Conservation (phyloP, 2,797 vertebrate genomes). For the Hypotaenidia philippensis region DNA sequence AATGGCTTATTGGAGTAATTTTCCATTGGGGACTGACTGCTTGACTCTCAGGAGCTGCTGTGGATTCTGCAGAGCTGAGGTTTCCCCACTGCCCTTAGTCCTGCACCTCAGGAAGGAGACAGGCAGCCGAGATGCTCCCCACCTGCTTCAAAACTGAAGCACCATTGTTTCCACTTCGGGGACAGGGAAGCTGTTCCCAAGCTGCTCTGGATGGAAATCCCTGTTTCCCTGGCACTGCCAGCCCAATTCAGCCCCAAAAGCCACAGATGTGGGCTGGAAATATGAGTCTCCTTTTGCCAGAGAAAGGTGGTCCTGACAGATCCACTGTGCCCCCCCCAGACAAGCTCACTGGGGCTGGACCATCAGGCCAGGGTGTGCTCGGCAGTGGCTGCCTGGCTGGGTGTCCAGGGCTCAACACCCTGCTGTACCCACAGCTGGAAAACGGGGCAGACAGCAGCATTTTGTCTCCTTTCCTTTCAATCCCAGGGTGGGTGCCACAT, state of each 20-base stretch:
- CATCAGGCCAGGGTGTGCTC: not conserved
- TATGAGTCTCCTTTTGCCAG: not conserved
- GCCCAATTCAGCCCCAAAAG: not conserved
- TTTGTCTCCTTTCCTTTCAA: not conserved
- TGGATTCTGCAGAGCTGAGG: not conserved
- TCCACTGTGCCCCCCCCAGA: not conserved
- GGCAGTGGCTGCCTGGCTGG: not conserved
- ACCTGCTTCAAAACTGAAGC: not conserved
- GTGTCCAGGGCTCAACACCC: not conserved
- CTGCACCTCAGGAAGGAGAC: not conserved
- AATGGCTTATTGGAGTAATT: not conserved
- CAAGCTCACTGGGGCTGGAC: not conserved
- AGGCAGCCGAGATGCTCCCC: not conserved
- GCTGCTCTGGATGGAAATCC: not conserved
- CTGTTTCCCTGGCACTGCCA: not conserved
- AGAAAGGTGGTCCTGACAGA: not conserved
- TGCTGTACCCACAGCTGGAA: not conserved
- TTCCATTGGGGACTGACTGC: not conserved
- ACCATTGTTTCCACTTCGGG: too few relatives aligned
- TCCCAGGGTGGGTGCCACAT: accelerated
- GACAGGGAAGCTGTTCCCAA: not conserved
- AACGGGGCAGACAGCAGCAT: not conserved
- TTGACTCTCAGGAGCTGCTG: not conserved
- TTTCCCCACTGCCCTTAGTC: not conserved
- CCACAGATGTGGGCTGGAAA: not conserved